Conservation (phyloP, 2,113 vertebrate genomes). For the Anhinga anhinga region DNA sequence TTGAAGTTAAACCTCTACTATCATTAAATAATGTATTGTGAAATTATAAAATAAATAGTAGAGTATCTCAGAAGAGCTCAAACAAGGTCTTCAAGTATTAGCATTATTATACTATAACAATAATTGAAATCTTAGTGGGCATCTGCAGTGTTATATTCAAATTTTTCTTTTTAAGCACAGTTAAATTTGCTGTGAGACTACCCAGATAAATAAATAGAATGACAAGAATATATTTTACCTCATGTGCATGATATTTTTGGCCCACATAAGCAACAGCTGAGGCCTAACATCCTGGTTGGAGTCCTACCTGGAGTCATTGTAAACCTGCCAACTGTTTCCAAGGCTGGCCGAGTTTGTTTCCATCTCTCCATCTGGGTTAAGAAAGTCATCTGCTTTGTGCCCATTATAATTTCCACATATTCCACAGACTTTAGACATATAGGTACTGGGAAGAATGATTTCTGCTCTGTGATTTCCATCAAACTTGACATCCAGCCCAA, state of each 20-base stretch:
- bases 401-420: slow-evolving; percentile 67
- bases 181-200: not conserved
- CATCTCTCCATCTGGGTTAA: slow-evolving; percentile 63
- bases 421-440: slow-evolving; percentile 54
- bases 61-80: not conserved
- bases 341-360: slow-evolving; percentile 60
- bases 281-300: not conserved
- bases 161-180: not conserved
- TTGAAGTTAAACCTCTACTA: not conserved
- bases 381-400: slow-evolving; percentile 56
- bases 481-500: slow-evolving; percentile 53
- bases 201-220: not conserved
- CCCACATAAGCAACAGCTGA: not conserved
- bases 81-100: not conserved
- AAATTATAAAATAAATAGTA: not conserved
- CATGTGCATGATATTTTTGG: not conserved
- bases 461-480: slow-evolving; percentile 65
- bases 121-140: not conserved
- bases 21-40: not conserved
- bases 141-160: not conserved
- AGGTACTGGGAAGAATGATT: slow-evolving; percentile 47
- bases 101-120: not conserved
- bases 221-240: not conserved
- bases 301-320: slow-evolving; percentile 63
- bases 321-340: slow-evolving; percentile 72